phyloP scores from a whole-genome alignment of 2,797 vertebrate genomes.

The Squalus acanthias region DNA sequence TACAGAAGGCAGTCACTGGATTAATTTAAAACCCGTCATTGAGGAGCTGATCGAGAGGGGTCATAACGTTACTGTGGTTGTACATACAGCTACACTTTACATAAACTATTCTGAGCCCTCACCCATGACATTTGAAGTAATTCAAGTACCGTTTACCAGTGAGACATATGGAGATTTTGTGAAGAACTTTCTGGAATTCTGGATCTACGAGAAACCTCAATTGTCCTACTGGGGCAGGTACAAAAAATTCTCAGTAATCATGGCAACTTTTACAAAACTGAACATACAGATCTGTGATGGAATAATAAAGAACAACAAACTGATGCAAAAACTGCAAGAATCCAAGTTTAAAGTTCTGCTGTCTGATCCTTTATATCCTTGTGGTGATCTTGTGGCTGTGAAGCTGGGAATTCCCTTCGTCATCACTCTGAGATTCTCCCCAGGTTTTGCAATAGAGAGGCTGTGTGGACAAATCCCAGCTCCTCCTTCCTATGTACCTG shows the following conservation, averaged over 20 bases:
- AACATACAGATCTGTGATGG: background rate
- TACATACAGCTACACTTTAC: slow-evolving; percentile 53
- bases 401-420: slow-evolving; percentile 55
- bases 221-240: background rate
- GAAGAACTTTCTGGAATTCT: background rate
- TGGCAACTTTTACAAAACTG: background rate
- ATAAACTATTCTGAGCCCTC: slow-evolving; percentile 54
- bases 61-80: slow-evolving; percentile 64
- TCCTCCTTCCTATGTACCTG: slow-evolving; percentile 48
- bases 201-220: background rate
- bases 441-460: slow-evolving; percentile 49
- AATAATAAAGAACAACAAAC: slow-evolving; percentile 40
- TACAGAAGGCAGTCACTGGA: slow-evolving; percentile 74
- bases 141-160: background rate
- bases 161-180: background rate
- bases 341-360: slow-evolving; percentile 55
- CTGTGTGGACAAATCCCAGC: slow-evolving; percentile 50
- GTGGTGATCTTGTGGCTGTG: slow-evolving; percentile 57
- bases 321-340: slow-evolving; percentile 49
- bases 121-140: background rate
- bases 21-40: slow-evolving; percentile 68
- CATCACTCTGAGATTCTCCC: slow-evolving; percentile 49
- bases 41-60: slow-evolving; percentile 59
- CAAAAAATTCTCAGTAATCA: background rate
- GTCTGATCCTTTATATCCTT: slow-evolving; percentile 44